These are phyloP conservation scores for Amia ocellicauda DNA, from an alignment of 2,113 vertebrate genomes.

Conservation along the genomic window DNA sequence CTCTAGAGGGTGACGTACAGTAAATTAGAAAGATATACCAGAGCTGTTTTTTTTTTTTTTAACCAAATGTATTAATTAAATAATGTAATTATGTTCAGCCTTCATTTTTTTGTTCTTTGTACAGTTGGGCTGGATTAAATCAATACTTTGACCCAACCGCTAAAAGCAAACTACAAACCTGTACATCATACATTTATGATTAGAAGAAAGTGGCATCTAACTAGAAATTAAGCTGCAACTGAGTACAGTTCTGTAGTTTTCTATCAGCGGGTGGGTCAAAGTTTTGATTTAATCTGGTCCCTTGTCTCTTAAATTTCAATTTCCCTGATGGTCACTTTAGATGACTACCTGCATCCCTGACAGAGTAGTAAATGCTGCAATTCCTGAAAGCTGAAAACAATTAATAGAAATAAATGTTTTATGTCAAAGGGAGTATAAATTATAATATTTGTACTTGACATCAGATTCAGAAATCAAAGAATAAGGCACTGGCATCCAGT, in stretches of 20 bases:
- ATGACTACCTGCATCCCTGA: neutral
- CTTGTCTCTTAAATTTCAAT: neutral
- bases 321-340: neutral
- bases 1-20: no score
- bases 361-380: neutral
- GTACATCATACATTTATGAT: no score
- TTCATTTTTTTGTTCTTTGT: neutral
- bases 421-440: neutral
- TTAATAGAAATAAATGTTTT: neutral
- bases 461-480: neutral
- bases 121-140: no score
- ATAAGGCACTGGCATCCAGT: neutral
- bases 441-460: neutral
- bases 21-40: no score
- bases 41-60: no score
- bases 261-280: no score
- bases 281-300: no score
- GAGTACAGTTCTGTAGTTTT: no score
- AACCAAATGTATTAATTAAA: neutral
- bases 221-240: no score
- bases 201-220: no score
- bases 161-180: no score
- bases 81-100: neutral
- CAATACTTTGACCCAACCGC: no score
- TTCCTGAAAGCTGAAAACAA: neutral